A percentile compares a stretch with the other conserved stretches of the same genome.
These are phyloP conservation scores for Baryphthengus martii DNA, from an alignment of 2,113 vertebrate species.

Conservation along the genomic window DNA sequence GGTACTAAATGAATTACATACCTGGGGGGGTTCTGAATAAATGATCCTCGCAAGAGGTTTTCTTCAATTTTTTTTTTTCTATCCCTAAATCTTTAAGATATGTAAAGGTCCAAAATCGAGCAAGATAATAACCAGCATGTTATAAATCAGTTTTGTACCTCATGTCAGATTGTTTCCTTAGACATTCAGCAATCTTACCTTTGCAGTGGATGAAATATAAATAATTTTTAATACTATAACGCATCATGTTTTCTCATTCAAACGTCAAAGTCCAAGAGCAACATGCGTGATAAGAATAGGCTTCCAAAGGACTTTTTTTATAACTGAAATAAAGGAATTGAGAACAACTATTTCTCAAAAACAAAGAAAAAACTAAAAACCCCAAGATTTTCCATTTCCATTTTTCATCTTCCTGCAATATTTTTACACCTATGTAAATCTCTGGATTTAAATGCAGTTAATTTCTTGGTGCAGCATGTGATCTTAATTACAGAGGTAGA, in stretches of 20 bases:
- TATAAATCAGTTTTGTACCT: conserved; percentile 47
- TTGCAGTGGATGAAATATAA: conserved; percentile 8
- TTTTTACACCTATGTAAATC: not conserved
- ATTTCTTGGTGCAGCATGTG: not conserved
- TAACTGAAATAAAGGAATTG: not conserved
- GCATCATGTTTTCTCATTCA: not conserved
- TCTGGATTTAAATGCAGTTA: not conserved
- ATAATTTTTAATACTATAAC: conserved; percentile 13
- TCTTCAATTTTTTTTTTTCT: not conserved
- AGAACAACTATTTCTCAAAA: not conserved
- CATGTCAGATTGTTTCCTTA: not conserved
- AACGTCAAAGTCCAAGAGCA: not conserved
- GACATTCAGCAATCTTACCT: conserved; percentile 24
- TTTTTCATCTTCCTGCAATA: not conserved
- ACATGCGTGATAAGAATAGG: not conserved
- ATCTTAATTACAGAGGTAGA: not conserved
- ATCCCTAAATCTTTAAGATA: conserved; percentile 30
- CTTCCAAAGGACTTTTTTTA: not conserved
- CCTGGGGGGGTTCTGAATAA: conserved; percentile 38
- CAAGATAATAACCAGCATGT: conserved; percentile 17
- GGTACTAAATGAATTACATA: conserved; percentile 29
- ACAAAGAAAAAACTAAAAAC: not conserved
- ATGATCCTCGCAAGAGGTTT: conserved; percentile 29
- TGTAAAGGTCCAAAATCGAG: not conserved
- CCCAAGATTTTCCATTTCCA: not conserved